Conservation (phyloP, 2,113 vertebrate species). For the Todiramphus saurophagus region DNA sequence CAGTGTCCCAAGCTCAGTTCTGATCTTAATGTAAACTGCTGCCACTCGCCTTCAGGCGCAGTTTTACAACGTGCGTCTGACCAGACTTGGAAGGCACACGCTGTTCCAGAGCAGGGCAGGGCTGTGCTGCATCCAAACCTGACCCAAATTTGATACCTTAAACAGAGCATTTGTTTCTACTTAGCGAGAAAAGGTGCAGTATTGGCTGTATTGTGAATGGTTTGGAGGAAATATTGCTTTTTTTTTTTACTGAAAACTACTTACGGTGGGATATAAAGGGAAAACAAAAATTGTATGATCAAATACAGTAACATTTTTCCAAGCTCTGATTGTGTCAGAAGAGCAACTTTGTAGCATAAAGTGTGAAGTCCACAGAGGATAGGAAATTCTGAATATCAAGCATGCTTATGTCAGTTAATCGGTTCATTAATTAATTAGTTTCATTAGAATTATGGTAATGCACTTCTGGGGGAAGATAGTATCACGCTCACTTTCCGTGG, state of each 20-base stretch:
- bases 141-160: neutral
- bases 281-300: neutral
- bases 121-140: constrained; percentile 11
- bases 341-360: neutral
- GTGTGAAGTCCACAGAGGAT: neutral
- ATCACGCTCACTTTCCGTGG: neutral
- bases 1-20: constrained; percentile 8
- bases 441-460: neutral
- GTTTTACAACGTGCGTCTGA: constrained; percentile 4
- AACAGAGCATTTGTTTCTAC: constrained; percentile 35
- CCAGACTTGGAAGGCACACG: constrained; percentile 53
- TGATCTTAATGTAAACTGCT: constrained; percentile 6
- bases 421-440: neutral
- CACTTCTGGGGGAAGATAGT: neutral
- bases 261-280: neutral
- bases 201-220: neutral
- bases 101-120: constrained; percentile 12
- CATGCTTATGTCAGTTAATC: neutral
- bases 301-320: neutral
- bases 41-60: constrained; percentile 23
- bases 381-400: neutral
- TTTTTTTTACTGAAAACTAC: neutral
- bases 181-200: constrained; percentile 35
- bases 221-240: neutral
- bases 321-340: neutral